These are phyloP conservation scores for Melipona quadrifasciata DNA, from an alignment of 1,140 invertebrate genomes.

Conservation along the genomic window DNA sequence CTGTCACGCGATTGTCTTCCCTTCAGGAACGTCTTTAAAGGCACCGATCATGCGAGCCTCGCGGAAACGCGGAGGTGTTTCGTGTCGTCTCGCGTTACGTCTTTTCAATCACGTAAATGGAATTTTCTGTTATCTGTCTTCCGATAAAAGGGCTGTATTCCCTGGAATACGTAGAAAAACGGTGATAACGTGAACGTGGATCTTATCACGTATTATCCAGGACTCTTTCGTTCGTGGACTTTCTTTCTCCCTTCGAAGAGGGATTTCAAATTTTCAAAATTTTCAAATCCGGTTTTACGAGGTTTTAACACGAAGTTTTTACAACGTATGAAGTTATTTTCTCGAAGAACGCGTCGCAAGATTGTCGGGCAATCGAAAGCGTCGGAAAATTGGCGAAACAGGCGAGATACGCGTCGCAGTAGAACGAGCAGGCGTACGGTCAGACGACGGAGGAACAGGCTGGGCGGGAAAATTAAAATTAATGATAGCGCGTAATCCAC, in stretches of 20 bases:
- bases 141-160: slow-evolving; percentile 10
- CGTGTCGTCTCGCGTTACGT: not conserved
- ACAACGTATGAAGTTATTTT: no score
- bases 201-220: not conserved
- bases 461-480: not conserved
- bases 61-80: slow-evolving; percentile 23
- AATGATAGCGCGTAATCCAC: not conserved
- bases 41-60: slow-evolving; percentile 59
- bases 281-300: no score
- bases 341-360: no score
- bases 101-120: slow-evolving; percentile 35
- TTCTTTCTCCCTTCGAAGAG: no score
- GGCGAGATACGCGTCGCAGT: not conserved
- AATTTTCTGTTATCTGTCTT: slow-evolving; percentile 17
- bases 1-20: slow-evolving; percentile 65
- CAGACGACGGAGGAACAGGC: not conserved
- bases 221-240: no score
- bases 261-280: no score
- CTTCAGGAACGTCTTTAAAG: slow-evolving; percentile 53
- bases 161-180: not conserved
- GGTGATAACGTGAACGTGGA: no score
- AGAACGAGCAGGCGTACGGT: no score
- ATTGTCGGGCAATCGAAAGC: no score
- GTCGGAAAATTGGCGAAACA: not conserved
- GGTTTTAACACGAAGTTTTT: no score